Percentiles rank a stretch among this genome's conserved stretches.
These are phyloP conservation scores for Hyppa rectilinea DNA, from an alignment of 2,888 invertebrate genomes.

Conservation along the genomic window DNA sequence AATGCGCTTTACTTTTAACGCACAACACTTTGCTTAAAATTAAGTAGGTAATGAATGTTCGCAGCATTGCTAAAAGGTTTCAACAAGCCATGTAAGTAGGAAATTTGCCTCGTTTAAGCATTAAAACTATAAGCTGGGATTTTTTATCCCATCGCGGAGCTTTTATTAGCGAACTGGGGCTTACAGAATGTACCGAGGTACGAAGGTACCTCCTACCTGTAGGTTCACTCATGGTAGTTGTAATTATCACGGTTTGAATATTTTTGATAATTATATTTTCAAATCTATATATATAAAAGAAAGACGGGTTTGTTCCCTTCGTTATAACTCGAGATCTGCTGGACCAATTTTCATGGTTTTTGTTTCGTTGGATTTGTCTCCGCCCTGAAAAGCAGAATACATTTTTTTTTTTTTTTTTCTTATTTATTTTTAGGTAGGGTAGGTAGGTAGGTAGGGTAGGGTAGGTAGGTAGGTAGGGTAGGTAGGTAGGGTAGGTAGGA, in stretches of 20 bases:
- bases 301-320: too few relatives aligned
- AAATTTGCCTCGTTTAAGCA: constrained; percentile 62
- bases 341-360: too few relatives aligned
- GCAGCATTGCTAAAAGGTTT: constrained; percentile 47
- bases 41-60: constrained; percentile 44
- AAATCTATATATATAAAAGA: too few relatives aligned
- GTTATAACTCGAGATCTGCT: too few relatives aligned
- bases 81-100: constrained; percentile 52
- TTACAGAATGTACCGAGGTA: constrained; percentile 20
- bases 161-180: constrained; percentile 49
- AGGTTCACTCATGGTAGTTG: constrained; percentile 3
- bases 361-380: too few relatives aligned
- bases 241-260: constrained; percentile 4
- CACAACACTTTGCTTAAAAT: constrained; percentile 37
- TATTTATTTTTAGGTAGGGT: too few relatives aligned
- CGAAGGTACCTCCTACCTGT: not conserved
- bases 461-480: too few relatives aligned
- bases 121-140: constrained; percentile 64
- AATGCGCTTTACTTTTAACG: constrained; percentile 28
- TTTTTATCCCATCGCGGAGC: constrained; percentile 47
- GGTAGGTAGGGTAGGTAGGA: too few relatives aligned
- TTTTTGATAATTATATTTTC: not conserved
- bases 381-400: too few relatives aligned
- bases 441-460: too few relatives aligned
- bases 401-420: too few relatives aligned